Evolutionary conservation across 1,140 invertebrate species (phyloP), one percentile per base, ranked within the genome.

Genomic region (Thereuonema tuberculata): DNA sequence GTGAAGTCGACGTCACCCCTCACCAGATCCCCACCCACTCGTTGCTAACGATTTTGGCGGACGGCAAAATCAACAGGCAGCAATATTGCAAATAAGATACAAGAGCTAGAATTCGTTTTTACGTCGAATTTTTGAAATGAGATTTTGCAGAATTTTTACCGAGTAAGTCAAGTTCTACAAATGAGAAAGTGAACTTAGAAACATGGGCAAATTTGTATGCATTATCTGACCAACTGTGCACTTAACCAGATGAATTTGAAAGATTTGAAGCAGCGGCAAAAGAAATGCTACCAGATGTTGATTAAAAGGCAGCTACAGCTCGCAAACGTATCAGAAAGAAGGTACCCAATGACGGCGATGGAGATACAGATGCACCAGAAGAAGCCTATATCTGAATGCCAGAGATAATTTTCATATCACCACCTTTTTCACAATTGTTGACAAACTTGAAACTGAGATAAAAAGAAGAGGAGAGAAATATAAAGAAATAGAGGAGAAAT

Each of bases 61-160:
- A n/a, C n/a, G n/a, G n/a, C n/a, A n/a, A n/a, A n/a, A n/a, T n/a
- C n/a, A n/a, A n/a, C n/a, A n/a, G n/a, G n/a, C n/a, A n/a, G n/a
- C 14, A 46, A 43, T 26, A 56, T 60, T 55, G 50, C 61, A 61
- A 43, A 63, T 60, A 64, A 62, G 29, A 63, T 66, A 48, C 58
- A 65, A 64, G 53, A 65, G 50, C 26, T 66, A 63, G 62, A 65
- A 65, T 65, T 64, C 47, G 57, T 63, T 64, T 64, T 66, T 49
- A 62, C 64, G 58, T 62, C 60, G 27, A 62, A 26, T 53, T 62
- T 65, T 62, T 64, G 60, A 52, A 56, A 62, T 56, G 12, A 56
- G 46, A 59, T 64, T 56, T 65, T 64, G 47, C 59, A 63, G 31
- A 61, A 63, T 50, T 63, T 65, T 63, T 53, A 65, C 28, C 54